phyloP scores from a whole-genome alignment of 2,113 vertebrate species.

The Ancistrus triradiatus region DNA sequence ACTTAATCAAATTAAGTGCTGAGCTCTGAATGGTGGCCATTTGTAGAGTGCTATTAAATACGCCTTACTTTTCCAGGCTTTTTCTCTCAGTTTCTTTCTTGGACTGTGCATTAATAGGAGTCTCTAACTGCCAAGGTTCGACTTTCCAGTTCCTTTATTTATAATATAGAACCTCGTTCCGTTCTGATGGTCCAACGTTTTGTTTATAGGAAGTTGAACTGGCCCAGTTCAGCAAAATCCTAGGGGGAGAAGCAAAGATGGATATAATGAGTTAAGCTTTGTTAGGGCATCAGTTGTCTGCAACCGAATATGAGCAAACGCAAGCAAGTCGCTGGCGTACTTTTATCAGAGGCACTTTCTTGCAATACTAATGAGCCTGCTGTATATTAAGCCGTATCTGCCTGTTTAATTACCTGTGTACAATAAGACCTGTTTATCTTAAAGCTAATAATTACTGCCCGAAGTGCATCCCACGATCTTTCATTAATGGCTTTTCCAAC shows the following conservation, averaged over 20 bases:
- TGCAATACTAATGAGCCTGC: slow-evolving; percentile 40
- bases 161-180: slow-evolving; percentile 43
- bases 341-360: slow-evolving; percentile 23
- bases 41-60: no score
- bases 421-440: slow-evolving; percentile 8
- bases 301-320: slow-evolving; percentile 46
- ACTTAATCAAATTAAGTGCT: no score
- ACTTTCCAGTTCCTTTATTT: slow-evolving; percentile 48
- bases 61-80: slow-evolving; percentile 3
- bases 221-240: slow-evolving; percentile 48
- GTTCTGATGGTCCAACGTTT: slow-evolving; percentile 41
- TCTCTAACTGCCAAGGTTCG: slow-evolving; percentile 22
- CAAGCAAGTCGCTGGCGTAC: slow-evolving; percentile 24
- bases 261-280: slow-evolving; percentile 22
- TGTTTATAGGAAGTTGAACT: slow-evolving; percentile 55
- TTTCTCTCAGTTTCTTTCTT: slow-evolving; percentile 5
- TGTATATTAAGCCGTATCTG: slow-evolving; percentile 1
- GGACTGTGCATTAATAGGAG: slow-evolving; percentile 10
- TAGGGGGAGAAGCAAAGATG: slow-evolving; percentile 1
- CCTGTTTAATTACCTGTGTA: slow-evolving; percentile 33
- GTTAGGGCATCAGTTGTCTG: slow-evolving; percentile 26
- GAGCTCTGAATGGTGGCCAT: no score
- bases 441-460: slow-evolving; percentile 33
- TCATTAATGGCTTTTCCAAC: slow-evolving; percentile 27
- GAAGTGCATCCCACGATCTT: slow-evolving; percentile 19